Conservation (phyloP, 2,888 invertebrate genomes). For the Pristionchus arcanus region DNA sequence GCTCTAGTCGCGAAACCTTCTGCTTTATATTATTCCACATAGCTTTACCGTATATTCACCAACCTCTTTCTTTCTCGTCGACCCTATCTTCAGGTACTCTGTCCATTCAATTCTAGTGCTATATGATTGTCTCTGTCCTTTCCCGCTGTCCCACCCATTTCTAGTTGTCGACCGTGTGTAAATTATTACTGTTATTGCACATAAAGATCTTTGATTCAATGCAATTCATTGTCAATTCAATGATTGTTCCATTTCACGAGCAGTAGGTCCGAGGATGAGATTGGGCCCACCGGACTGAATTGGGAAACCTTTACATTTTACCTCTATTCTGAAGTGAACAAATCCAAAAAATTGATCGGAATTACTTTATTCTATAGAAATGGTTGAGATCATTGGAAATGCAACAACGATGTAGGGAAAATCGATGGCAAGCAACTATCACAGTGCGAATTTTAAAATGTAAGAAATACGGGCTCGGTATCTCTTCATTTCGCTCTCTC, state of each 20-base stretch:
- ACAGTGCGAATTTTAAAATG: not conserved
- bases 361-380: constrained; percentile 7
- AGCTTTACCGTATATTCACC: not conserved
- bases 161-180: not conserved
- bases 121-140: not conserved
- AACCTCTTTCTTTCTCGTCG: not conserved
- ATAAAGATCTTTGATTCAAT: not conserved
- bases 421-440: not conserved
- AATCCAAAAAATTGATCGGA: not conserved
- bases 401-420: not conserved
- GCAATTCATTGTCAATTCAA: no score
- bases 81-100: constrained; percentile 14
- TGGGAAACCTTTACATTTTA: no score
- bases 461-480: not conserved
- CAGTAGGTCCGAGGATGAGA: no score
- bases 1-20: not conserved
- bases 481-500: not conserved
- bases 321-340: no score
- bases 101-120: constrained; percentile 20
- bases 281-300: no score
- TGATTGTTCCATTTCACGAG: no score
- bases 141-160: not conserved
- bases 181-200: constrained; percentile 26
- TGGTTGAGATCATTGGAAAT: not conserved
- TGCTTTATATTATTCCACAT: not conserved